A percentile compares a stretch with the other conserved stretches of the same genome.
Evolutionary conservation across 2,888 invertebrate genomes (phyloP).

Genomic region (Aradus depressus): DNA sequence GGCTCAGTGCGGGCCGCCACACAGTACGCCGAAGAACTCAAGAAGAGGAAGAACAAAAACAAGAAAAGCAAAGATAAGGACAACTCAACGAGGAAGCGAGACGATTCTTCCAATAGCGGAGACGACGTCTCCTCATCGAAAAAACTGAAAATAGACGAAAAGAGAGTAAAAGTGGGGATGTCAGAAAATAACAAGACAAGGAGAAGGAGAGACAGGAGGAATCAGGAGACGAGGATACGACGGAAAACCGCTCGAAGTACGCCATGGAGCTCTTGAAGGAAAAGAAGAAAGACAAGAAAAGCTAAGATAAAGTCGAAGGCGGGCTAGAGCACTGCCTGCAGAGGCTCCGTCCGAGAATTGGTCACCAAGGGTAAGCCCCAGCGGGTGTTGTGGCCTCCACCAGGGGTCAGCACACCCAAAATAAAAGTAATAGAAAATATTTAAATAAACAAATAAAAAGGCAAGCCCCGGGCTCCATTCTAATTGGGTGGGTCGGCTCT

Average conservation of each 20-base stretch:
- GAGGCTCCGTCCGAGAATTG: slow-evolving; percentile 16
- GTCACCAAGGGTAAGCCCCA: slow-evolving; percentile 21
- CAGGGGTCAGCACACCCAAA: no score
- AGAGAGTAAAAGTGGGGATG: background rate
- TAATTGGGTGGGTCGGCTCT: no score
- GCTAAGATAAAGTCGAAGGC: background rate
- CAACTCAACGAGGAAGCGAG: background rate
- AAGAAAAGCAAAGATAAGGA: no score
- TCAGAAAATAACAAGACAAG: slow-evolving; percentile 2
- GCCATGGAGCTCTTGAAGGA: background rate
- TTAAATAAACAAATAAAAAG: no score
- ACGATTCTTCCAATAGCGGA: background rate
- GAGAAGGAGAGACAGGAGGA: slow-evolving; percentile 6
- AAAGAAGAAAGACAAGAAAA: background rate
- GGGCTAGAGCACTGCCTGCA: slow-evolving; percentile 19
- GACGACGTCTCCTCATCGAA: background rate
- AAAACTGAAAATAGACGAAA: slow-evolving; percentile 6
- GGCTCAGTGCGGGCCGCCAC: slow-evolving; percentile 22
- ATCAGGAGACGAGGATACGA: background rate
- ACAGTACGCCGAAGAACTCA: slow-evolving; percentile 13
- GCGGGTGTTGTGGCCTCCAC: no score
- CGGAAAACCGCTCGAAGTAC: no score
- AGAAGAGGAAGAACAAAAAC: no score
- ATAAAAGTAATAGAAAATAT: no score
- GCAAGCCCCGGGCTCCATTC: no score